phyloP scores from a whole-genome alignment of 2,888 invertebrate species.

The Rhagonycha lutea region DNA sequence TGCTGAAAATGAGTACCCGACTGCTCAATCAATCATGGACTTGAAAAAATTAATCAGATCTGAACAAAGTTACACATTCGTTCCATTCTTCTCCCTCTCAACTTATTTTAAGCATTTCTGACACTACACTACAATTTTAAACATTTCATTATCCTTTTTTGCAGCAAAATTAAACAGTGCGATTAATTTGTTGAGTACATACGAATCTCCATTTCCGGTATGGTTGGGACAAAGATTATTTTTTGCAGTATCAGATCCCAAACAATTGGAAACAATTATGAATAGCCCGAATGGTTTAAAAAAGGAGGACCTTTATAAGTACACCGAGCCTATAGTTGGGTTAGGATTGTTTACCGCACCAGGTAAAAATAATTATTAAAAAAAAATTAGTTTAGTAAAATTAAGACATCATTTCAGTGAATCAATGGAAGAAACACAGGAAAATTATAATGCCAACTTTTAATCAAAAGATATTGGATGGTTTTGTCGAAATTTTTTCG shows the following conservation, averaged over 20 bases:
- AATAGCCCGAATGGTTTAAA: conserved; percentile 23
- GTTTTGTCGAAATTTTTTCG: conserved; percentile 64
- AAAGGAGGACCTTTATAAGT: conserved; percentile 31
- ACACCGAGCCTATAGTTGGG: conserved; percentile 22
- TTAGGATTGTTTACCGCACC: conserved; percentile 33
- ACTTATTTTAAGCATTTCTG: too few species aligned
- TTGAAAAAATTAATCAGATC: too few species aligned
- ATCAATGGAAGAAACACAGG: conserved; percentile 62
- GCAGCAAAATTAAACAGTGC: not conserved
- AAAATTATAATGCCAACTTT: conserved; percentile 68
- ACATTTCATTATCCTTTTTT: not conserved
- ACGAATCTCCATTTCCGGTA: conserved; percentile 3
- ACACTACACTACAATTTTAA: too few species aligned
- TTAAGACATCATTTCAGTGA: not conserved
- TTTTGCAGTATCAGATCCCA: conserved; percentile 19
- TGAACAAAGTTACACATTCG: too few species aligned
- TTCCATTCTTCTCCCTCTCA: too few species aligned
- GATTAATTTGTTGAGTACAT: not conserved
- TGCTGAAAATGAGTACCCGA: too few species aligned
- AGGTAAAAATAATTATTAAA: conserved; percentile 19
- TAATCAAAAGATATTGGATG: conserved; percentile 65
- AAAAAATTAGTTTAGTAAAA: not conserved
- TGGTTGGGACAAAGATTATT: conserved; percentile 27
- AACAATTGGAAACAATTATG: conserved; percentile 29
- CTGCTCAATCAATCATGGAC: too few species aligned